Evolutionary conservation across 2,888 invertebrate genomes (phyloP).

Genomic region (Nephrotoma appendiculata): DNA sequence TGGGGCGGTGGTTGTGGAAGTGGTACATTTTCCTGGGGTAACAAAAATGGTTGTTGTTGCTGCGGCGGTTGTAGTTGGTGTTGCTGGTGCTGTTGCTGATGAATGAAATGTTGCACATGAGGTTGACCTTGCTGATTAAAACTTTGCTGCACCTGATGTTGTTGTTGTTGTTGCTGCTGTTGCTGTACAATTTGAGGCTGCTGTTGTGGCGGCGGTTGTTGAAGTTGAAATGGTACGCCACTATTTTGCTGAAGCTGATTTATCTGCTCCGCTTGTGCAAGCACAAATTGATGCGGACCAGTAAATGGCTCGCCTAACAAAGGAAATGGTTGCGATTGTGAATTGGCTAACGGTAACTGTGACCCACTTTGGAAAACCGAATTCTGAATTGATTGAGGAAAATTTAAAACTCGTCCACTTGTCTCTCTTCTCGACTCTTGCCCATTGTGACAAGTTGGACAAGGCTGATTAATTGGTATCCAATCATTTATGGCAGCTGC

Average conservation of each 20-base stretch:
- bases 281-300: slow-evolving; percentile 21
- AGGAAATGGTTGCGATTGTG: slow-evolving; percentile 19
- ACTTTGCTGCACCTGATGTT: slow-evolving; percentile 5
- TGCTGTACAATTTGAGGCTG: not conserved
- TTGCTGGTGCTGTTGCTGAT: not conserved
- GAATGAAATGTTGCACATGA: not conserved
- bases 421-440: slow-evolving; percentile 22
- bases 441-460: slow-evolving; percentile 6
- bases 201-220: slow-evolving; percentile 14
- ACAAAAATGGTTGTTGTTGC: slow-evolving; percentile 21
- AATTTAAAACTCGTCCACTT: slow-evolving; percentile 30
- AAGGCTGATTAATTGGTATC: slow-evolving; percentile 36
- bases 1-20: slow-evolving; percentile 19
- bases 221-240: slow-evolving; percentile 18
- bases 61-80: not conserved
- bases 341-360: slow-evolving; percentile 11
- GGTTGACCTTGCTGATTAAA: not conserved
- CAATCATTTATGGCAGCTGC: slow-evolving; percentile 32
- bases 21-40: slow-evolving; percentile 21
- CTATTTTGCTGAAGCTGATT: slow-evolving; percentile 15
- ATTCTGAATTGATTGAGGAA: slow-evolving; percentile 21
- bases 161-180: slow-evolving; percentile 7
- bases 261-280: slow-evolving; percentile 13
- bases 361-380: slow-evolving; percentile 6
- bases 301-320: slow-evolving; percentile 23